Conservation (phyloP, 2,797 vertebrate species). For the Schizothorax lantsangensis region DNA sequence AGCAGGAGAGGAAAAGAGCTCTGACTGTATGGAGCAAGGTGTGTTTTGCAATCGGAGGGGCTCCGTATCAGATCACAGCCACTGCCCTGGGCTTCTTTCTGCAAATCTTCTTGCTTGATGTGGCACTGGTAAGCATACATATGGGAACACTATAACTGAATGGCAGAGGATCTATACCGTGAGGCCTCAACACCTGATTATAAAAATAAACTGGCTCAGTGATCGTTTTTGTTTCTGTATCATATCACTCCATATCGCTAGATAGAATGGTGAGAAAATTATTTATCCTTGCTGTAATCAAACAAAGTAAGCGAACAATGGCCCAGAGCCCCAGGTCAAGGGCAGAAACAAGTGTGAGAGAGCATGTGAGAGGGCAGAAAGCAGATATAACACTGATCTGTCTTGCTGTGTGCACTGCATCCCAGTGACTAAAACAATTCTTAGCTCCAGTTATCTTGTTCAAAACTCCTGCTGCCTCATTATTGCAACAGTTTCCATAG, state of each 20-base stretch:
- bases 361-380: neutral
- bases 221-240: neutral
- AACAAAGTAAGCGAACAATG: neutral
- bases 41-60: constrained; percentile 91
- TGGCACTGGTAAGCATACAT: constrained; percentile 86
- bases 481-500: constrained; percentile 58
- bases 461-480: constrained; percentile 59
- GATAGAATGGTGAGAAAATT: neutral
- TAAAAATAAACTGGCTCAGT: constrained; percentile 4
- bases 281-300: neutral
- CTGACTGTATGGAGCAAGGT: constrained; percentile 88
- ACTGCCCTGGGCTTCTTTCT: constrained; percentile 93
- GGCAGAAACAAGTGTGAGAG: neutral
- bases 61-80: constrained; percentile 94
- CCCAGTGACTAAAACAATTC: constrained; percentile 60
- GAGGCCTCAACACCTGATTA: neutral
- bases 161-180: constrained; percentile 1
- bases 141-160: neutral
- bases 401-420: neutral
- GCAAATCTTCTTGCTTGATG: constrained; percentile 93
- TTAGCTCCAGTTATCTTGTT: constrained; percentile 25
- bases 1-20: constrained; percentile 66
- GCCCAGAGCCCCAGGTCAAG: neutral
- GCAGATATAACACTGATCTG: neutral
- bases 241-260: constrained; percentile 1